A percentile compares a stretch with the other conserved stretches of the same genome.
These are phyloP conservation scores for Lobophora halterata DNA, from an alignment of 2,888 invertebrate genomes.

Conservation along the genomic window DNA sequence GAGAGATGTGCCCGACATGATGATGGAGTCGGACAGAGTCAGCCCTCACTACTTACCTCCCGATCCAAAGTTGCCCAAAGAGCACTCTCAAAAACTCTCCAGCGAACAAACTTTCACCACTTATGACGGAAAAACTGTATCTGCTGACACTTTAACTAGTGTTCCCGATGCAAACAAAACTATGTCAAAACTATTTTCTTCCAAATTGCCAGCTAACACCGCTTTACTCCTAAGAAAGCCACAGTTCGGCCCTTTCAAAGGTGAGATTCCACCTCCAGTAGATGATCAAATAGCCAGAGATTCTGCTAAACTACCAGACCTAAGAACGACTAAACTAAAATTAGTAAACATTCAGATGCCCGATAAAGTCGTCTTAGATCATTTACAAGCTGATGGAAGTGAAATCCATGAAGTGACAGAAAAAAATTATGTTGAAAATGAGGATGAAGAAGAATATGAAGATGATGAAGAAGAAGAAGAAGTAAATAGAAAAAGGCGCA, in stretches of 20 bases:
- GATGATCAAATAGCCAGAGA: constrained; percentile 46
- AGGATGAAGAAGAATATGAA: constrained; percentile 32
- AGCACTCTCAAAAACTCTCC: constrained; percentile 68
- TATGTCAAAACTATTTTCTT: constrained; percentile 59
- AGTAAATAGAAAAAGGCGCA: constrained; percentile 37
- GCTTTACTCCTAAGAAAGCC: constrained; percentile 84
- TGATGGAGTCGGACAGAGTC: constrained; percentile 86
- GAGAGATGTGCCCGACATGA: constrained; percentile 76
- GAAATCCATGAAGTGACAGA: constrained; percentile 42
- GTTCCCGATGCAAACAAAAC: constrained; percentile 67
- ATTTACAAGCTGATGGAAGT: constrained; percentile 52
- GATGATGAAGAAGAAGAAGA: constrained; percentile 40
- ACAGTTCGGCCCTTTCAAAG: constrained; percentile 87
- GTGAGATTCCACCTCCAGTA: constrained; percentile 83
- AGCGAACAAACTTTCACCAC: constrained; percentile 82
- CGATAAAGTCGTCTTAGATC: constrained; percentile 38
- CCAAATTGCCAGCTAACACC: constrained; percentile 67
- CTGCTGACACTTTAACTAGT: constrained; percentile 82
- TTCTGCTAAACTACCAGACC: constrained; percentile 21
- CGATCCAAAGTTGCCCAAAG: constrained; percentile 71
- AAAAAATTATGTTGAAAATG: constrained; percentile 25
- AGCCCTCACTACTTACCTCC: constrained; percentile 89
- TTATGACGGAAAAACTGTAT: constrained; percentile 88
- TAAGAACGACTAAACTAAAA: constrained; percentile 60
- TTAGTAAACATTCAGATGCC: constrained; percentile 53